These are phyloP conservation scores for Meleagris gallopavo DNA, from an alignment of 2,113 vertebrate genomes.

Conservation along the genomic window DNA sequence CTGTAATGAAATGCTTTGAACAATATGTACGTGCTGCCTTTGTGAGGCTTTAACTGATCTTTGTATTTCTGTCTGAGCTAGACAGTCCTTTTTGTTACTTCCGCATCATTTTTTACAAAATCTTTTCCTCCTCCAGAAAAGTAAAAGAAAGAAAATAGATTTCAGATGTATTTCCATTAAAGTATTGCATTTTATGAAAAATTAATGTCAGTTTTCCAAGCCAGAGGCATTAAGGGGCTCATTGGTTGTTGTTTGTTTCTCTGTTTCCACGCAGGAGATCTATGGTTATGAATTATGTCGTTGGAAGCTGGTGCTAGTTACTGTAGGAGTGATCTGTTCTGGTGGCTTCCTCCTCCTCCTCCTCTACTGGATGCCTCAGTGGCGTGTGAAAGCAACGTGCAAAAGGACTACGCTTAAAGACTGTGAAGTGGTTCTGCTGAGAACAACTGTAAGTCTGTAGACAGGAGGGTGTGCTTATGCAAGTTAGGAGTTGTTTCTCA, in stretches of 20 bases:
- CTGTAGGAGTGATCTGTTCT: constrained; percentile 87
- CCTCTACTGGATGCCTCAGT: constrained; percentile 98
- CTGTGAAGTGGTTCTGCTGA: constrained; percentile 91
- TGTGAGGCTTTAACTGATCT: neutral
- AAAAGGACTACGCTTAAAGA: constrained; percentile 82
- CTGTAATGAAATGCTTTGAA: neutral
- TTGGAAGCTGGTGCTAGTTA: constrained; percentile 91
- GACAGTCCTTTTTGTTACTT: neutral
- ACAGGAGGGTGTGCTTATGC: neutral
- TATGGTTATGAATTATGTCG: constrained; percentile 89
- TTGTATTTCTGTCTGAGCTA: neutral
- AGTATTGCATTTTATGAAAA: neutral
- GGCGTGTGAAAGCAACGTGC: constrained; percentile 95
- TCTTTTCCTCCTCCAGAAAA: neutral
- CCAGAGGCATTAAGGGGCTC: neutral
- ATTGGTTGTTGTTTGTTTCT: neutral
- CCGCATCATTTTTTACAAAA: neutral
- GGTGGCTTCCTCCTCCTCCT: constrained; percentile 96
- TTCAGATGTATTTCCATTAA: neutral
- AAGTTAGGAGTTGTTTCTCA: neutral
- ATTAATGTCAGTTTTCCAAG: neutral
- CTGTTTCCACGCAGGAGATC: constrained; percentile 83
- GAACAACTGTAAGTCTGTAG: constrained; percentile 85
- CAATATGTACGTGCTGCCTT: neutral
- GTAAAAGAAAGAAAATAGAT: neutral